Evolutionary conservation across 2,113 vertebrate species (phyloP).

Genomic region (Colinus virginianus): DNA sequence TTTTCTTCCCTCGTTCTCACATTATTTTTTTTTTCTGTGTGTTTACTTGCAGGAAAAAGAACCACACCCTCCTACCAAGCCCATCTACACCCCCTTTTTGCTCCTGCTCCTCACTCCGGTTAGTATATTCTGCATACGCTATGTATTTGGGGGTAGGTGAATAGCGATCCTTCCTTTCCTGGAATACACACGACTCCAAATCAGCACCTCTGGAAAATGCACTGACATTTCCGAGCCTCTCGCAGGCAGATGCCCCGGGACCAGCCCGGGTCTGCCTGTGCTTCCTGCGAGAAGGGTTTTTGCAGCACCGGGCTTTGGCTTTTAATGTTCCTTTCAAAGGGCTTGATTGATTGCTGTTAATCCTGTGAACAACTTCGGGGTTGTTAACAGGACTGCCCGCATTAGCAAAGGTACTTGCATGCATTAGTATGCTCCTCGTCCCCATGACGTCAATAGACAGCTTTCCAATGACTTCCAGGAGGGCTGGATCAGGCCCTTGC

Average conservation of each 20-base stretch:
- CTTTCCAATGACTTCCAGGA: conserved; percentile 60
- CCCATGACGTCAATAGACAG: conserved; percentile 51
- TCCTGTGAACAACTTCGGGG: conserved; percentile 61
- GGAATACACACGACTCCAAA: not conserved
- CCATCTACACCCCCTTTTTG: not conserved
- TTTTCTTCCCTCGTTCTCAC: no score
- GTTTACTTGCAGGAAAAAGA: not conserved
- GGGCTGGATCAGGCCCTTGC: conserved; percentile 59
- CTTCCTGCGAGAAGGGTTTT: not conserved
- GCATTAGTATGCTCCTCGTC: conserved; percentile 63
- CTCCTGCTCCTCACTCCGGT: not conserved
- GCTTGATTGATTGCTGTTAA: conserved; percentile 69
- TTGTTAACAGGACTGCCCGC: conserved; percentile 59
- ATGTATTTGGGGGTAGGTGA: not conserved
- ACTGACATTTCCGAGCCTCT: rapidly evolving
- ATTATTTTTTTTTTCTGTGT: not conserved
- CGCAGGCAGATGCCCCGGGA: not conserved
- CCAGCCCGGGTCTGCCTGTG: not conserved
- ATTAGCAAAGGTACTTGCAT: conserved; percentile 49
- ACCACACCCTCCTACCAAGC: not conserved
- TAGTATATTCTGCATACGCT: no score
- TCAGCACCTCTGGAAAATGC: not conserved
- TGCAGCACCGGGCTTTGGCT: conserved; percentile 5
- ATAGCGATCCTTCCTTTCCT: not conserved
- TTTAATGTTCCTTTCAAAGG: conserved; percentile 62